A percentile compares a stretch with the other conserved stretches of the same genome.
Evolutionary conservation across 2,797 vertebrate species (phyloP).

Genomic region (Poeciliopsis paucimaculata): DNA sequence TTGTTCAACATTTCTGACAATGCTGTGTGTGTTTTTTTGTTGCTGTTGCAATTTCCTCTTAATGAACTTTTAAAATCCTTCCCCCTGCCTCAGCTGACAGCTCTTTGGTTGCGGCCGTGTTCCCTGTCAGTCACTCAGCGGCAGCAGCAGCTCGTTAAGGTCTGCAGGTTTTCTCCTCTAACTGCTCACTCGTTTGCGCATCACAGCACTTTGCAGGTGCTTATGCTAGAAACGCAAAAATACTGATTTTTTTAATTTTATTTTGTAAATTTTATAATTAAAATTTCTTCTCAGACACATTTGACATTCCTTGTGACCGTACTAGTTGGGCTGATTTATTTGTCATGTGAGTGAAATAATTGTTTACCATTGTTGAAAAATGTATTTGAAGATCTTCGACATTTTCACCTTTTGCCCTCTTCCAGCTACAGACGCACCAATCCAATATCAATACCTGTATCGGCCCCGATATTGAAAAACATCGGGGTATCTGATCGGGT

Average conservation of each 20-base stretch:
- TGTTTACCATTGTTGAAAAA: neutral
- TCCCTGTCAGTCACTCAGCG: neutral
- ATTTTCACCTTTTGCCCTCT: neutral
- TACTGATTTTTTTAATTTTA: neutral
- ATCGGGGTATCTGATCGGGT: no score
- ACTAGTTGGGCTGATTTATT: neutral
- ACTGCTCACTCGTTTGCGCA: neutral
- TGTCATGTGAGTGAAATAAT: neutral
- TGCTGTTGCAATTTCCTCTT: neutral
- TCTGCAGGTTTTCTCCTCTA: neutral
- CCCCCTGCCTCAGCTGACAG: conserved; percentile 1
- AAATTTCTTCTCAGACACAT: neutral
- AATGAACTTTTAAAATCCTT: conserved; percentile 10
- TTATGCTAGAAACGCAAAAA: neutral
- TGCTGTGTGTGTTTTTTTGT: neutral
- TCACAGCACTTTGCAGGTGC: neutral
- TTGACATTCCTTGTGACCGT: neutral
- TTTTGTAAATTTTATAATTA: neutral
- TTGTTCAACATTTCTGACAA: neutral
- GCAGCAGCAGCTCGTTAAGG: conserved; percentile 1
- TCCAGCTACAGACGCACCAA: neutral
- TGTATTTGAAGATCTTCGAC: neutral
- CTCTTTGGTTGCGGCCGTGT: conserved; percentile 1
- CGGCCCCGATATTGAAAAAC: no score
- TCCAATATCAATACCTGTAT: no score